Base-by-base conservation (phyloP, 2,888 invertebrate genomes). In the Plagiodera versicolora region DNA sequence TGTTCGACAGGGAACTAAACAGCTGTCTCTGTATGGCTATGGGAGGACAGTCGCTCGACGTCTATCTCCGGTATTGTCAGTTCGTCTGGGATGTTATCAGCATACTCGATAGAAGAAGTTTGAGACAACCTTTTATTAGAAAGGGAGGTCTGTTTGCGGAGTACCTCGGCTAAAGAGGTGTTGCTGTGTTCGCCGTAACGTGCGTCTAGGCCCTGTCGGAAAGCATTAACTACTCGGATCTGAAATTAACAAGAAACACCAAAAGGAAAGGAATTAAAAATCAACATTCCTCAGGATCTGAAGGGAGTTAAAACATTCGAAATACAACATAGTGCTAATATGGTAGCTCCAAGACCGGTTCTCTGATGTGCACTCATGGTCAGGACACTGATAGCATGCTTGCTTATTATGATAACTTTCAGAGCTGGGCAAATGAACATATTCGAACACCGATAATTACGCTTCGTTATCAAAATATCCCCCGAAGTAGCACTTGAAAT, bases 181-280 rank as follows among this genome's bases (percentile, higher is more conserved):
- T 91, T 93, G 81, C 91, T 91, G 84, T 92, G 90, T 84, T 94
- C 94, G 83, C 94, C 92, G 80, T 89, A 90, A 80, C 95, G 92
- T 82, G 94, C 89, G 86, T 97, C 97, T 85, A 98, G 89, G 84
- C 98, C 98, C 89, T 97, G 96, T 84, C 98, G 97, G 90, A 98
- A 99, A 86, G 98, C 98, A 87, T 98, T 98, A 86, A 99, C 98
- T 87, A 98, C 98, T 87, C 98, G 97, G 84, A 98, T 98, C 98
- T 98, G 92, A 83, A 86, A 86, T 81, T 74, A 77, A 79, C 78
- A 80, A 80, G 78, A 80, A 80, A 81, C 79, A 81, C 79, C 79
- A 80, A 80, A 81, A 81, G 79, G 78, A 77, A 77, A 75, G 78
- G 77, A 78, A 81, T 80, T 80, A 80, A 81, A 80, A 72, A 77